Base-by-base conservation (phyloP, 2,888 invertebrate genomes). In the Branchellion lobata region DNA sequence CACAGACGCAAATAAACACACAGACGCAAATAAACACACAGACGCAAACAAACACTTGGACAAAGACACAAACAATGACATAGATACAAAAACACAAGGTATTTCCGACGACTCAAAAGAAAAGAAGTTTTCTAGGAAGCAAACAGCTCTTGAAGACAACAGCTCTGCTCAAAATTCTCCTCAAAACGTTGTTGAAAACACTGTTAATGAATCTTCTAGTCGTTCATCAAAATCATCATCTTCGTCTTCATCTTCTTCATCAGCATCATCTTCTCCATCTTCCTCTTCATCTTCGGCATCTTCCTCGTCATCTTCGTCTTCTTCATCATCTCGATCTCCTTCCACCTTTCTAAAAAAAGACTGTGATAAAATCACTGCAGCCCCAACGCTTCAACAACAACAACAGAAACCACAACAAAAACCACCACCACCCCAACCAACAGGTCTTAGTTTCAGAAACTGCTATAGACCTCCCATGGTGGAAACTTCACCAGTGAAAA, bases 171-270 rank as follows among this genome's bases (percentile, higher is more conserved):
- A 47, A 47, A 47, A 47, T 14, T 14, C 47, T 14, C 18, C 47
- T 47, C 47, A 47, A 47, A 47, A n/a, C n/a, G n/a, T 47, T 14
- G 47, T 18, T 8, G 47, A 47, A 47, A n/a, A 57, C 3, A 57
- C n/a, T 57, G 8, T n/a, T 57, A 57, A 57, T n/a, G 11, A n/a
- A n/a, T 24, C 61, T n/a, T 5, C n/a, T 24, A 57, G 61, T 24
- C 61, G 27, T 1, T 76, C 65, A 57, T 76, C 61, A 31, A 61
- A 61, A 33, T 57, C 76, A 47, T 75, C 75, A 53, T 51, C 75
- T 27, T 75, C 53, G 27, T 75, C 75, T 21, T 27, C n/a, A 11
- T 65, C 65, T 21, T 29, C 65, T 5, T 40, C 40, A 40, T 5
- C 40, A 14, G 5, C 40, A 40, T 73, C 73, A 8, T 36, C 36